A percentile compares a stretch with the other conserved stretches of the same genome.
These are phyloP conservation scores for Lithobates sylvaticus DNA, from an alignment of 2,797 vertebrate genomes.

Conservation along the genomic window DNA sequence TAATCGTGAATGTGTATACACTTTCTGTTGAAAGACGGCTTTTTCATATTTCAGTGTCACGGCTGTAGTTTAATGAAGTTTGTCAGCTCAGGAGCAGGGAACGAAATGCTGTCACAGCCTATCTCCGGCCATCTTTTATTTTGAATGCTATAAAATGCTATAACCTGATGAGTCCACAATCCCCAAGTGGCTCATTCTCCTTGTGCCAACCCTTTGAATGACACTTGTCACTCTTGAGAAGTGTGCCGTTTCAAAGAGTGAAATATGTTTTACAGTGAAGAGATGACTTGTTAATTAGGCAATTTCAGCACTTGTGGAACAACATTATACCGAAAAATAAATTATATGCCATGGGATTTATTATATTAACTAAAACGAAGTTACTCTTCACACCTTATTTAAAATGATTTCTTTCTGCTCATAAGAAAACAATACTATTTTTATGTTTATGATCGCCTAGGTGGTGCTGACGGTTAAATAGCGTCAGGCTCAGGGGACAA, in stretches of 20 bases:
- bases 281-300: conserved; percentile 21
- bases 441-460: background rate
- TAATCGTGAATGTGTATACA: too few relatives aligned
- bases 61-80: conserved; percentile 5
- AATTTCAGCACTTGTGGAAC: conserved; percentile 18
- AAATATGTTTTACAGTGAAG: conserved; percentile 21
- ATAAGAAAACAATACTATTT: background rate
- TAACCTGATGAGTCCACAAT: conserved; percentile 37
- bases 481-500: too few relatives aligned
- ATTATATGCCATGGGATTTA: conserved; percentile 22
- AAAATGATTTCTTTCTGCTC: background rate
- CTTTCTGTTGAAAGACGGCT: too few relatives aligned
- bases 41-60: background rate
- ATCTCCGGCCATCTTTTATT: conserved; percentile 20
- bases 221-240: conserved; percentile 54
- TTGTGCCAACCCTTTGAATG: conserved; percentile 53
- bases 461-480: conserved; percentile 2
- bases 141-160: conserved; percentile 44
- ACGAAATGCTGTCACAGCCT: background rate
- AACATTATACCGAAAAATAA: conserved; percentile 39
- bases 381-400: conserved; percentile 10
- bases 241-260: conserved; percentile 40
- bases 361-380: background rate
- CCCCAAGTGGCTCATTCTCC: conserved; percentile 51
- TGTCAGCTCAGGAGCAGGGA: background rate